Evolutionary conservation across 2,113 vertebrate genomes (phyloP), one percentile per base, ranked within the genome.

Genomic region (Petrocephalus zakoni): DNA sequence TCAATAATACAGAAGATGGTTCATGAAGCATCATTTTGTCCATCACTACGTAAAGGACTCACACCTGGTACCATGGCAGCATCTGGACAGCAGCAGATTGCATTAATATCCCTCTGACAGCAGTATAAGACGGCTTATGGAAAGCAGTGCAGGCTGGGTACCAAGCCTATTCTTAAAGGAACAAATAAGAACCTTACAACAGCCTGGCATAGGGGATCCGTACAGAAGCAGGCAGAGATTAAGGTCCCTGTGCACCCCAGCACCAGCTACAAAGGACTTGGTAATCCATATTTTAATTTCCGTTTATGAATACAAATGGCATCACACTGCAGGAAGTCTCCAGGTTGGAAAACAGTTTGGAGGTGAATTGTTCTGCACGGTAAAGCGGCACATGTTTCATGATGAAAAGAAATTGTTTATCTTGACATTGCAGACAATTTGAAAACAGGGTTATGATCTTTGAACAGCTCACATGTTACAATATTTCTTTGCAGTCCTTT

Each of bases 91-190:
- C 15, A 21, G 68, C 68, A 52, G 22, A 78, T 53, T 88, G 29
- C 3, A 61, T 85, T 84, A 90, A 91, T 89, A 91, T 91, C 84
- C 90, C 92, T 29, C 68, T 81, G 90, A 68, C 29, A 90, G 92
- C 89, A 87, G 90, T 91, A 90, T 75, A 88, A 46, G 92, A 93
- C 78, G 86, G 92, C 89, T 89, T 93, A 90, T 87, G 88, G 64
- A 90, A 88, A 91, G 89, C 87, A 88, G 91, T 87, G 91, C 92
- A 85, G 72, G 13, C 72, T 1, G 89, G 88, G 86, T 29, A 29
- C 85, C 47, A 15, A 2, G 83, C 85, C 82, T 72, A 89, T 90
- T 93, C 94, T 94, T 88, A 92, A 93, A 72, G 89, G 89, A 47
- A 86, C 61, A 89, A 92, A 92, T 92, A 93, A 93, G 90, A 93